Conservation (phyloP, 1,140 invertebrate genomes). For the Drosophila sulfurigaster region DNA sequence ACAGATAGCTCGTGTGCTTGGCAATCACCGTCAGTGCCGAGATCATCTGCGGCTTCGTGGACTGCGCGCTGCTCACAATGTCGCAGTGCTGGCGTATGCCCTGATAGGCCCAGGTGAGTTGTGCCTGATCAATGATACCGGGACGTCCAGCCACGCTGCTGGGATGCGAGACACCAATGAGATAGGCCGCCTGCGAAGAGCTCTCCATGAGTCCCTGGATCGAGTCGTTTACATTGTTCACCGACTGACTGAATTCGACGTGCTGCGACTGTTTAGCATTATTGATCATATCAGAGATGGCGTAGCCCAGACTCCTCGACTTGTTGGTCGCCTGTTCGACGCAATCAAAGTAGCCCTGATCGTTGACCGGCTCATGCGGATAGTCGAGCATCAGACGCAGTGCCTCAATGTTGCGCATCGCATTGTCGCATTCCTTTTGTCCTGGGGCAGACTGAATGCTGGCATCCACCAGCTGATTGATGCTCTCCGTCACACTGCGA, state of each 20-base stretch:
- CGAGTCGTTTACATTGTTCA: constrained; percentile 93
- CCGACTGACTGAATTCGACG: constrained; percentile 94
- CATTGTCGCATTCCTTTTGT: constrained; percentile 98
- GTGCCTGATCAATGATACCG: constrained; percentile 96
- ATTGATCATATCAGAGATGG: constrained; percentile 97
- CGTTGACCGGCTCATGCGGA: constrained; percentile 94
- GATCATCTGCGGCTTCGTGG: constrained; percentile 94
- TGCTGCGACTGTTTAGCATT: constrained; percentile 95
- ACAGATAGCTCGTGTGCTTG: constrained; percentile 97
- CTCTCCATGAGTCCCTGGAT: constrained; percentile 97
- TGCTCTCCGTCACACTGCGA: constrained; percentile 95
- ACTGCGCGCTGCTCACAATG: constrained; percentile 90
- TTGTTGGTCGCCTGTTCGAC: constrained; percentile 97
- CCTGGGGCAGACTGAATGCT: constrained; percentile 94
- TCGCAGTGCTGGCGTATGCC: constrained; percentile 96
- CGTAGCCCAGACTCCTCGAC: constrained; percentile 94
- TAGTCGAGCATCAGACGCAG: constrained; percentile 93
- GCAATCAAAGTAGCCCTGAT: constrained; percentile 97
- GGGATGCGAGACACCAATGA: constrained; percentile 96
- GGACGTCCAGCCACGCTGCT: constrained; percentile 95
- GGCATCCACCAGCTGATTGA: constrained; percentile 95
- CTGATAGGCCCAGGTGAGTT: constrained; percentile 94
- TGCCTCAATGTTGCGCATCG: constrained; percentile 96
- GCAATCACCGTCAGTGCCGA: constrained; percentile 97
- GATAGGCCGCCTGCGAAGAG: constrained; percentile 96